Evolutionary conservation across 2,888 invertebrate genomes (phyloP).

Genomic region (Ochropacha duplaris): DNA sequence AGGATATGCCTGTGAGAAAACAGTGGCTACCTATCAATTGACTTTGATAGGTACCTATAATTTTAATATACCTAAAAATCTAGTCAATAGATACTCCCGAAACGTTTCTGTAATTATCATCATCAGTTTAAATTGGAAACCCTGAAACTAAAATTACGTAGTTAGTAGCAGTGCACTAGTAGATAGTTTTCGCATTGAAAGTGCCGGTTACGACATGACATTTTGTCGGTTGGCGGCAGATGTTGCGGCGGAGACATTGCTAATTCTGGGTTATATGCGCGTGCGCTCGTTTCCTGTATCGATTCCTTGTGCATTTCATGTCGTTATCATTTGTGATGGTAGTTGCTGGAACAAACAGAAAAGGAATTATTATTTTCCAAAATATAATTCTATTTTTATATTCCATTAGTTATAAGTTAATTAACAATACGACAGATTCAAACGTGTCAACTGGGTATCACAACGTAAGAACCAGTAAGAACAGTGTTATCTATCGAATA

Average conservation of each 20-base stretch:
- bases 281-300: constrained; percentile 64
- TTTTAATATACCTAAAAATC: too few species aligned
- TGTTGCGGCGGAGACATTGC: constrained; percentile 52
- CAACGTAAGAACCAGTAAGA: too few species aligned
- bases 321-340: constrained; percentile 26
- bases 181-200: constrained; percentile 27
- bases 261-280: constrained; percentile 61
- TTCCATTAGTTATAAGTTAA: too few species aligned
- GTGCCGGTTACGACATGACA: constrained; percentile 32
- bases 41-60: too few species aligned
- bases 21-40: too few species aligned
- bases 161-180: constrained; percentile 18
- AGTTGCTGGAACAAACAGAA: constrained; percentile 1
- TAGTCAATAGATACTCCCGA: too few species aligned
- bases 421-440: too few species aligned
- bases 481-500: too few species aligned
- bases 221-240: constrained; percentile 29
- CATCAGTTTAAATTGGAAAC: background rate
- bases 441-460: too few species aligned
- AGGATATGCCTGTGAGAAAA: too few species aligned
- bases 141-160: constrained; percentile 10
- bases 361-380: background rate
- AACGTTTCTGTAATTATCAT: background rate
- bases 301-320: constrained; percentile 56
- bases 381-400: background rate